A percentile compares a stretch with the other conserved stretches of the same genome.
phyloP scores from a whole-genome alignment of 2,797 vertebrate species.

The Micropoecilia bifurca region DNA sequence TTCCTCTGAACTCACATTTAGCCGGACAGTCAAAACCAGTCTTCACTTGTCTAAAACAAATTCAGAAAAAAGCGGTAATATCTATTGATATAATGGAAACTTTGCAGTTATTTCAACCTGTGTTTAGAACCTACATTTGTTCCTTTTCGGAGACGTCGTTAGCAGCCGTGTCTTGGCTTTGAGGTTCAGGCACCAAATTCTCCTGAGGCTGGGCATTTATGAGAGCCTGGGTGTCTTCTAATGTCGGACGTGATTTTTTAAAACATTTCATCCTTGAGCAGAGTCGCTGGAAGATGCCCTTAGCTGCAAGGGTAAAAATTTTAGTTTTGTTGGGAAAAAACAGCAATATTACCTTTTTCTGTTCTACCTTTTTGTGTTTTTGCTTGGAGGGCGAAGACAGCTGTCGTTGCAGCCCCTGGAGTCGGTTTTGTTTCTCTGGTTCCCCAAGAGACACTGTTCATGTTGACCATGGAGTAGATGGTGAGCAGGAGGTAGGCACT shows the following conservation, averaged over 20 bases:
- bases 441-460: slow-evolving; percentile 80
- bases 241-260: neutral
- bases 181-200: neutral
- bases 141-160: slow-evolving; percentile 11
- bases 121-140: slow-evolving; percentile 15
- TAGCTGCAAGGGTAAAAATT: slow-evolving; percentile 31
- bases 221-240: accelerated
- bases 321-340: slow-evolving; percentile 6
- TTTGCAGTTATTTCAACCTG: neutral
- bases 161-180: slow-evolving; percentile 46
- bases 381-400: neutral
- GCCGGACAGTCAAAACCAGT: accelerated
- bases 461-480: slow-evolving; percentile 78
- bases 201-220: neutral
- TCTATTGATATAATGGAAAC: neutral
- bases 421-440: slow-evolving; percentile 65
- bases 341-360: neutral
- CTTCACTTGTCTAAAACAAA: slow-evolving; percentile 21
- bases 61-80: neutral
- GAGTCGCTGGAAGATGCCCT: neutral
- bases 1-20: slow-evolving; percentile 35
- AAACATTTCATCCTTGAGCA: slow-evolving; percentile 33
- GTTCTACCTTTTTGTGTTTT: slow-evolving; percentile 33
- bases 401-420: neutral
- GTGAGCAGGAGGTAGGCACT: slow-evolving; percentile 72